A percentile compares a stretch with the other conserved stretches of the same genome.
These are phyloP conservation scores for Coranthus polyacanthus DNA, from an alignment of 2,797 vertebrate species.

Conservation along the genomic window DNA sequence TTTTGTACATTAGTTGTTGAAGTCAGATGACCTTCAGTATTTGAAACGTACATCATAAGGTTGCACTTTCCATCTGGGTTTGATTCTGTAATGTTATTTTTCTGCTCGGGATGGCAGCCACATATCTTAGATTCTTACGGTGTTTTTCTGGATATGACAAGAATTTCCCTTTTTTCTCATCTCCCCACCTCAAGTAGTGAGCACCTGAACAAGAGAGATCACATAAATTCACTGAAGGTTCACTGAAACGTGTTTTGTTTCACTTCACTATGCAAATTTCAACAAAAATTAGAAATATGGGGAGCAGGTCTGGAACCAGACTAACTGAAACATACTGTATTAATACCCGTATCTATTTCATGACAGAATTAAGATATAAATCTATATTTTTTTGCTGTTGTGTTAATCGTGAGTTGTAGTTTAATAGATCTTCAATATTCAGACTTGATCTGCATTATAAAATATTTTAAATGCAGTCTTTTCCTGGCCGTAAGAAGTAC, in stretches of 20 bases:
- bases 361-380: neutral
- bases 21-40: slow-evolving; percentile 17
- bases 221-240: slow-evolving; percentile 1
- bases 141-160: slow-evolving; percentile 29
- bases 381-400: neutral
- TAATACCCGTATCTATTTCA: neutral
- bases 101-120: slow-evolving; percentile 47
- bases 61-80: slow-evolving; percentile 47
- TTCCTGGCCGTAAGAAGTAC: neutral
- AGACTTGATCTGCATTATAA: neutral
- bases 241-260: neutral
- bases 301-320: neutral
- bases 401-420: slow-evolving; percentile 1
- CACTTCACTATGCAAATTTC: neutral
- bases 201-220: slow-evolving; percentile 17
- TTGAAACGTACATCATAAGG: slow-evolving; percentile 16
- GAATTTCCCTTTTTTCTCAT: slow-evolving; percentile 45
- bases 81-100: slow-evolving; percentile 53
- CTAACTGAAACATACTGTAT: neutral
- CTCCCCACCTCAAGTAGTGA: slow-evolving; percentile 19
- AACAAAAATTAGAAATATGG: neutral
- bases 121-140: slow-evolving; percentile 66
- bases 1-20: neutral
- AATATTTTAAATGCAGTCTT: neutral
- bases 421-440: neutral